Percentiles rank a stretch among this genome's conserved stretches.
phyloP scores from a whole-genome alignment of 2,888 invertebrate genomes.

The Eupithecia exiguata region DNA sequence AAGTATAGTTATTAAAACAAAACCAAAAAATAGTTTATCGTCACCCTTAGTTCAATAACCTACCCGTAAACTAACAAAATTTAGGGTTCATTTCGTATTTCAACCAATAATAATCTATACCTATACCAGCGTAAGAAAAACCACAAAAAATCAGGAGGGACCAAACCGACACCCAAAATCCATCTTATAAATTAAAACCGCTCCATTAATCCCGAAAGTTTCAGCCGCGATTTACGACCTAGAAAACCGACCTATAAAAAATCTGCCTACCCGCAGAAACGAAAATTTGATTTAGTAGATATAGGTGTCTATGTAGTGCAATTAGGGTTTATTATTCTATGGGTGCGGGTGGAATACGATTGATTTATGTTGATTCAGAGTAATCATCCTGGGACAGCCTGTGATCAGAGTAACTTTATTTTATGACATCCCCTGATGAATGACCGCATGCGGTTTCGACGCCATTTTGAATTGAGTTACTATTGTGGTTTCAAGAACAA shows the following conservation, averaged over 20 bases:
- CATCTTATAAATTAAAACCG: conserved; percentile 52
- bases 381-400: conserved; percentile 70
- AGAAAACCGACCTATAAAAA: conserved; percentile 62
- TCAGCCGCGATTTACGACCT: conserved; percentile 65
- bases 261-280: conserved; percentile 65
- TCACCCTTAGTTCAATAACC: background rate
- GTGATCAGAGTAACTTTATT: conserved; percentile 75
- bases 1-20: background rate
- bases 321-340: conserved; percentile 57
- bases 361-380: conserved; percentile 81
- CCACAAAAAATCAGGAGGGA: conserved; percentile 5
- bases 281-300: conserved; percentile 76
- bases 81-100: background rate
- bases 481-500: conserved; percentile 19
- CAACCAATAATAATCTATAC: background rate
- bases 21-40: background rate
- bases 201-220: conserved; percentile 62
- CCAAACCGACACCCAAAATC: conserved; percentile 41
- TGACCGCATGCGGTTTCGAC: conserved; percentile 64
- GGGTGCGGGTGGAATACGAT: conserved; percentile 72
- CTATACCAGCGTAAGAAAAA: background rate
- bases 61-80: too few relatives aligned
- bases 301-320: conserved; percentile 62
- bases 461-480: conserved; percentile 57
- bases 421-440: conserved; percentile 73